Percentiles rank a stretch among this genome's conserved stretches.
These are phyloP conservation scores for Isaurus tuberculatus DNA, from an alignment of 92 coral and sea anemone species.

Conservation along the genomic window DNA sequence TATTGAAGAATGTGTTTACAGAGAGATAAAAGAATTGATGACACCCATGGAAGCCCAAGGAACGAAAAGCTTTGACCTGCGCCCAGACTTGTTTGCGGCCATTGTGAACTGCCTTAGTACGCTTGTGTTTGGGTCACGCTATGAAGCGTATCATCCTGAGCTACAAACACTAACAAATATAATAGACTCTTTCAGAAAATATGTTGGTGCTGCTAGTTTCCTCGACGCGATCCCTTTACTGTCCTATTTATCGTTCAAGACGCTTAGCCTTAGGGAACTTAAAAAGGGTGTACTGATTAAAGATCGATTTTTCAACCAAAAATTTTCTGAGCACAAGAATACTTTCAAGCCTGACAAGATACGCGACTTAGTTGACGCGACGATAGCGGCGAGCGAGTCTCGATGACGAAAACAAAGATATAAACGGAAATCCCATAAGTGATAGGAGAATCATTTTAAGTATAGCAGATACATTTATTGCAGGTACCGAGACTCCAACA, in stretches of 20 bases:
- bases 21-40: conserved; percentile 69
- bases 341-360: conserved; percentile 49
- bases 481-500: conserved; percentile 79
- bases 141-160: conserved; percentile 63
- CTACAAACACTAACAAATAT: conserved; percentile 64
- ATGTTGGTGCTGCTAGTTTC: conserved; percentile 84
- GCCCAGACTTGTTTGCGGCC: conserved; percentile 62
- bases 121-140: conserved; percentile 72
- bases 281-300: conserved; percentile 53
- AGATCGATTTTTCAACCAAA: conserved; percentile 73
- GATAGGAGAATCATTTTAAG: conserved; percentile 18
- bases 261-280: conserved; percentile 62
- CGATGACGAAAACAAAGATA: conserved; percentile 35
- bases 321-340: conserved; percentile 71
- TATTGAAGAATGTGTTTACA: conserved; percentile 58
- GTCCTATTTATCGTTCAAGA: conserved; percentile 65
- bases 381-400: conserved; percentile 32
- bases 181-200: conserved; percentile 61
- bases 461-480: conserved; percentile 64
- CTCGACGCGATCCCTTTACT: conserved; percentile 87
- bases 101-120: conserved; percentile 70
- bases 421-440: conserved; percentile 15
- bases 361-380: conserved; percentile 37
- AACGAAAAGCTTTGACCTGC: conserved; percentile 65
- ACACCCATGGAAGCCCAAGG: conserved; percentile 46